These are phyloP conservation scores for Pocillopora grandis DNA, from an alignment of 92 coral and sea anemone species.

Conservation along the genomic window DNA sequence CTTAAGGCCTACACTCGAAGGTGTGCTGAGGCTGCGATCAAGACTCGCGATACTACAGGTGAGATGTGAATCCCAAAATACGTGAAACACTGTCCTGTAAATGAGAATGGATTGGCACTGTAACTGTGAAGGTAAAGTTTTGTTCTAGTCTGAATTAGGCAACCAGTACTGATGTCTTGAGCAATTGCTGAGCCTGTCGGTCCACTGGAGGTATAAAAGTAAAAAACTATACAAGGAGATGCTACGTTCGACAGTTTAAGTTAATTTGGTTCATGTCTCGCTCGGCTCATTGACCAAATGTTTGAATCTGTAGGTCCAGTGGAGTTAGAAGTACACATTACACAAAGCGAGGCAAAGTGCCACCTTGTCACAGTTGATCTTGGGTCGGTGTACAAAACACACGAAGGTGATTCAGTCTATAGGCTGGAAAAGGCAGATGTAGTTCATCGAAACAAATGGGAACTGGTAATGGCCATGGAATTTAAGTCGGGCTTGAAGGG, in stretches of 20 bases:
- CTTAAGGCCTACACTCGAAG: slow-evolving; percentile 69
- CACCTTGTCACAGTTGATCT: slow-evolving; percentile 61
- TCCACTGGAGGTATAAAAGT: slow-evolving; percentile 57
- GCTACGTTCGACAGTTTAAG: background rate
- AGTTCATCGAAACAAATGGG: slow-evolving; percentile 64
- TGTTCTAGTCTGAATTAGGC: no score
- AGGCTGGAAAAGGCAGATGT: slow-evolving; percentile 74
- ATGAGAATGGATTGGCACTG: background rate
- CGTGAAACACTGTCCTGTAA: background rate
- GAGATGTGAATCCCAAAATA: background rate
- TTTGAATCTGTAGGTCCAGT: slow-evolving; percentile 50
- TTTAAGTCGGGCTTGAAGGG: slow-evolving; percentile 31
- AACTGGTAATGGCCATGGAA: slow-evolving; percentile 49
- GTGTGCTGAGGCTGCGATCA: slow-evolving; percentile 68
- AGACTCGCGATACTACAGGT: slow-evolving; percentile 63
- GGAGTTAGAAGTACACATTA: slow-evolving; percentile 38
- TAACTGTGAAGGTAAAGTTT: no score
- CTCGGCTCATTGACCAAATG: no score
- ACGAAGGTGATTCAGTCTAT: slow-evolving; percentile 66
- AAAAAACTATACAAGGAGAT: slow-evolving; percentile 18
- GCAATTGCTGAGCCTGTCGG: slow-evolving; percentile 12
- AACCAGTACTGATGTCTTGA: no score
- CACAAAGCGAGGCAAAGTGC: slow-evolving; percentile 27
- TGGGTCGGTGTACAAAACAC: slow-evolving; percentile 71
- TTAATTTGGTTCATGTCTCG: no score